A percentile compares a stretch with the other conserved stretches of the same genome.
These are phyloP conservation scores for Drosophila malerkotliana DNA, from an alignment of 1,140 invertebrate genomes.

Conservation along the genomic window DNA sequence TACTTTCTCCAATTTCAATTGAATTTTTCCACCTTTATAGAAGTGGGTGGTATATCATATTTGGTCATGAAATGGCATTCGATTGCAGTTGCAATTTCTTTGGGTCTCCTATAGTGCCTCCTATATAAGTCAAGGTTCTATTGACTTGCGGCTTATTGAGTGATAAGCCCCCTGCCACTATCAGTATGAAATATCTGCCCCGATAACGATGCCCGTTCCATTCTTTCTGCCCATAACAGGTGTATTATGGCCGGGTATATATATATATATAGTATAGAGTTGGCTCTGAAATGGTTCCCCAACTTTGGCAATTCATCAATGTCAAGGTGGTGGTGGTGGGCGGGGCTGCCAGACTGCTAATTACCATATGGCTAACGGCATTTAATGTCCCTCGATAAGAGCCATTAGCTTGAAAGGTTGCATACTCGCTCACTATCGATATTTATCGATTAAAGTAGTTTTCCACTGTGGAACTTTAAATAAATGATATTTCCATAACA, in stretches of 20 bases:
- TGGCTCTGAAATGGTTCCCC: not conserved
- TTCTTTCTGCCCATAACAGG: not conserved
- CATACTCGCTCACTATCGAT: not conserved
- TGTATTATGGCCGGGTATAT: not conserved
- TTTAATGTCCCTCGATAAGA: constrained; percentile 27
- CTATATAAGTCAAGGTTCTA: constrained; percentile 73
- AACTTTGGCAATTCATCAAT: constrained; percentile 61
- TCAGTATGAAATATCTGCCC: constrained; percentile 16
- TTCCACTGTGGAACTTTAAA: not conserved
- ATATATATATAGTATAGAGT: not conserved
- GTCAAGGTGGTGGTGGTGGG: constrained; percentile 42
- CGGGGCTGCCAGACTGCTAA: constrained; percentile 26
- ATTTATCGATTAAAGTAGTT: not conserved
- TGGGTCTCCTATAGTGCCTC: not conserved
- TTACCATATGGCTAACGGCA: constrained; percentile 50
- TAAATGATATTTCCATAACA: not conserved
- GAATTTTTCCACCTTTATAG: constrained; percentile 20
- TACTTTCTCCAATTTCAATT: constrained; percentile 72
- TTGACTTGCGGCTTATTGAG: constrained; percentile 53
- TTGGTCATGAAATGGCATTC: not conserved
- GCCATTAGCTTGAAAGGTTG: constrained; percentile 18
- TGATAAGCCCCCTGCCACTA: constrained; percentile 40
- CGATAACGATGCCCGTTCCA: constrained; percentile 17
- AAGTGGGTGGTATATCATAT: not conserved
- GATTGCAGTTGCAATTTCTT: constrained; percentile 19